A percentile compares a stretch with the other conserved stretches of the same genome.
phyloP scores from a whole-genome alignment of 2,888 invertebrate genomes.

The Rhingia rostrata region DNA sequence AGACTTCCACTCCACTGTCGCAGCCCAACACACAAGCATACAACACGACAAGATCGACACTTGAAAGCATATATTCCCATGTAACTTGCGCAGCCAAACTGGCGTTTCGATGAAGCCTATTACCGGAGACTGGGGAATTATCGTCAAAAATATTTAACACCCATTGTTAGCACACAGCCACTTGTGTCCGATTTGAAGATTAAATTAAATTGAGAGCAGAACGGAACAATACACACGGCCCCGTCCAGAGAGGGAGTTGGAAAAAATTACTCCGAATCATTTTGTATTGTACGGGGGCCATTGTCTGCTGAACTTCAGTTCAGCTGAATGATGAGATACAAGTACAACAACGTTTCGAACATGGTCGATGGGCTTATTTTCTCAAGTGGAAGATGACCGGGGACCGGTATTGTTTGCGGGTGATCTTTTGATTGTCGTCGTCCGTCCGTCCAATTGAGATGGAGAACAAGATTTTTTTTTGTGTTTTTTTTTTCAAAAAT shows the following conservation, averaged over 20 bases:
- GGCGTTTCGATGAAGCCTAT: slow-evolving; percentile 54
- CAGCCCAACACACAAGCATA: slow-evolving; percentile 8
- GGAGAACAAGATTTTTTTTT: slow-evolving; percentile 42
- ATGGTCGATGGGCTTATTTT: slow-evolving; percentile 62
- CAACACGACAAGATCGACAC: background rate
- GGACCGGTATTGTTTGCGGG: slow-evolving; percentile 57
- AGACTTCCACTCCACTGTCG: slow-evolving; percentile 4
- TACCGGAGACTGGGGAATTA: slow-evolving; percentile 50
- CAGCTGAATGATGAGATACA: background rate
- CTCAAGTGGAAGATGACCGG: slow-evolving; percentile 57
- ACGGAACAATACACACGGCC: slow-evolving; percentile 37
- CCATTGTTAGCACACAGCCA: slow-evolving; percentile 52
- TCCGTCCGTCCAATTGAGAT: slow-evolving; percentile 38
- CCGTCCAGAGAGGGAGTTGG: slow-evolving; percentile 1
- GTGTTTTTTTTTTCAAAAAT: background rate
- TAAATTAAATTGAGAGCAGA: slow-evolving; percentile 53
- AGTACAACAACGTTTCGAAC: slow-evolving; percentile 15
- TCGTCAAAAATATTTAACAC: slow-evolving; percentile 63
- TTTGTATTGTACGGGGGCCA: slow-evolving; percentile 35
- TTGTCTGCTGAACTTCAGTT: slow-evolving; percentile 23
- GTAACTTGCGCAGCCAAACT: slow-evolving; percentile 45
- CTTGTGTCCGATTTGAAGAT: slow-evolving; percentile 52
- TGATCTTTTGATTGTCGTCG: slow-evolving; percentile 59
- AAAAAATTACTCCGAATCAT: slow-evolving; percentile 45
- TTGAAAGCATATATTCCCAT: slow-evolving; percentile 33